These are phyloP conservation scores for Patagioenas fasciata DNA, from an alignment of 2,113 vertebrate genomes.

Conservation along the genomic window DNA sequence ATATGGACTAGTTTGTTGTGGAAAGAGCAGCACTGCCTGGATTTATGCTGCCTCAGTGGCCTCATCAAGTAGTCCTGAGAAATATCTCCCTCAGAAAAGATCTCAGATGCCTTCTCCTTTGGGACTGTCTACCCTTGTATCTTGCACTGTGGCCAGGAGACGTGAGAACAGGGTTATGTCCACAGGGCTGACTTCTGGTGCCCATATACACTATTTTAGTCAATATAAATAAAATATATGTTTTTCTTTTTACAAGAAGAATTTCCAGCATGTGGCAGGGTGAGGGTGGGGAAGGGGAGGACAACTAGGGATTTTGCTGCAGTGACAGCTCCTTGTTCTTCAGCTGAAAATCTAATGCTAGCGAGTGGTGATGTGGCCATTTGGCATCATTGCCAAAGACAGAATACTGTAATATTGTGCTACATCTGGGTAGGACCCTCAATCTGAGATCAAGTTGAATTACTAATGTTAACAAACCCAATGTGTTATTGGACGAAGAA, in stretches of 20 bases:
- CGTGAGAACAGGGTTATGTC: neutral
- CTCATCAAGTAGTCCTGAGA: neutral
- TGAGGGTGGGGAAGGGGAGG: rapidly evolving
- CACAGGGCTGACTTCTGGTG: neutral
- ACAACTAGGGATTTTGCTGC: neutral
- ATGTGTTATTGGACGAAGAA: neutral
- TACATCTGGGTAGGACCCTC: neutral
- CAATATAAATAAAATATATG: neutral
- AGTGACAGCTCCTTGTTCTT: neutral
- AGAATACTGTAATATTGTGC: neutral
- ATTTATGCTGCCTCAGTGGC: neutral
- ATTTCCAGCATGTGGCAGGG: neutral
- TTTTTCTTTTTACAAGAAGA: neutral
- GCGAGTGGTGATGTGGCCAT: neutral
- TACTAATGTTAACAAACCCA: neutral
- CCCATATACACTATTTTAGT: neutral
- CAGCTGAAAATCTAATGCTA: neutral
- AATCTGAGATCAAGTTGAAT: neutral
- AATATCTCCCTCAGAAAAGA: neutral
- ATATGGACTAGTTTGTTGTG: neutral
- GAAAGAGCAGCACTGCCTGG: neutral
- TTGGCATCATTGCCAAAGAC: neutral
- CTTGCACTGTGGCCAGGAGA: neutral
- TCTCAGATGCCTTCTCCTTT: neutral
- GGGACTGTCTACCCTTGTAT: neutral